Conservation (phyloP, 1,140 invertebrate genomes). For the Penaeus japonicus region DNA sequence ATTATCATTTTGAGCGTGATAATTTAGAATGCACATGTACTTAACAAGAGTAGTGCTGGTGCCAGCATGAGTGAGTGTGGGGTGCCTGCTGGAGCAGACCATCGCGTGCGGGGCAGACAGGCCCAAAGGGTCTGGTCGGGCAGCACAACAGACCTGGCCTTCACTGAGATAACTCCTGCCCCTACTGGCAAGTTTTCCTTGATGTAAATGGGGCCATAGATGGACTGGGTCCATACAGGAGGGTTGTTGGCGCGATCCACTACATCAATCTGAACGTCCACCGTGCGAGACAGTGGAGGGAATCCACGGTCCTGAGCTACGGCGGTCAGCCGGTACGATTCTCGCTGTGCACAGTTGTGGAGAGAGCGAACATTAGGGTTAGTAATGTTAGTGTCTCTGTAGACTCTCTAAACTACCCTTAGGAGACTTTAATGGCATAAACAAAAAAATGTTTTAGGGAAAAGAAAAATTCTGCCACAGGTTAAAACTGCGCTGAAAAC, state of each 20-base stretch:
- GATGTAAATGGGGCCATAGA: constrained; percentile 95
- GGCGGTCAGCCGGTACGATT: constrained; percentile 96
- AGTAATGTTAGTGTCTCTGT: constrained; percentile 57
- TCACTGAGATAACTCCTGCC: constrained; percentile 94
- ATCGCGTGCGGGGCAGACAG: constrained; percentile 56
- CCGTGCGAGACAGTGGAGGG: constrained; percentile 89
- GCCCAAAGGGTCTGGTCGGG: constrained; percentile 50
- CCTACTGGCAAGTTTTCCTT: constrained; percentile 96
- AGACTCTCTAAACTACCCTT: constrained; percentile 56
- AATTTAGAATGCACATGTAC: neutral
- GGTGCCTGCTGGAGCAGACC: constrained; percentile 45
- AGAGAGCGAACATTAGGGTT: constrained; percentile 57
- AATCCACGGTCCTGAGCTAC: constrained; percentile 96
- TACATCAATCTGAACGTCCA: constrained; percentile 96
- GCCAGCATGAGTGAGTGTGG: constrained; percentile 48
- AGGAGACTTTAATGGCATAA: constrained; percentile 48
- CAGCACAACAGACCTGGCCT: constrained; percentile 86
- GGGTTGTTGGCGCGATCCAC: constrained; percentile 95
- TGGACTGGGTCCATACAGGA: constrained; percentile 93
- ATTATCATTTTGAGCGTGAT: too few relatives aligned
- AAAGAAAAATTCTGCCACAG: constrained; percentile 55
- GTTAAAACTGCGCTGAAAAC: constrained; percentile 47
- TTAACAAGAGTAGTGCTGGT: constrained; percentile 14
- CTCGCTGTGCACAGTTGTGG: constrained; percentile 75
- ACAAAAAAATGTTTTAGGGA: constrained; percentile 49